Evolutionary conservation across 2,113 vertebrate genomes (phyloP), one percentile per base, ranked within the genome.

Genomic region (Lagopus muta): DNA sequence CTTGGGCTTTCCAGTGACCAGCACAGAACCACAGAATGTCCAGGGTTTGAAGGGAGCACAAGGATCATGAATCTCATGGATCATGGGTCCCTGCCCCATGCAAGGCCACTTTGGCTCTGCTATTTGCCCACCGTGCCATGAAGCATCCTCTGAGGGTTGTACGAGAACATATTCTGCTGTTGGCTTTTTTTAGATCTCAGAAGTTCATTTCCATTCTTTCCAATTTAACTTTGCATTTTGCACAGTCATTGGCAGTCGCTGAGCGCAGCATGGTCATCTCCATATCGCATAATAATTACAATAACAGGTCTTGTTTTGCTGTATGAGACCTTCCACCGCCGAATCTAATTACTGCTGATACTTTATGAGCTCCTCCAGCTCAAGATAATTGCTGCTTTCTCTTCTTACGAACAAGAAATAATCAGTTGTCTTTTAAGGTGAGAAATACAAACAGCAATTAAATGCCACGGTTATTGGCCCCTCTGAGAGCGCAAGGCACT

Each of bases 401-500:
- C 89, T 89, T 82, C 94, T 93, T 86, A 82, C 10, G 78, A 84
- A 66, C 57, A 71, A 92, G 77, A 93, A 95, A 92, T 81, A 70
- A 95, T 82, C 78, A 88, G 75, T 52, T 54, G 73, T 86, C 91
- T 94, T 89, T 94, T 61, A 89, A 95, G 95, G 82, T 93, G 78
- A 73, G 86, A 82, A 95, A 72, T 77, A 93, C 5, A 96, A 96
- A 94, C 88, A 96, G 92, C 92, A 94, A 97, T 96, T 95, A 96
- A 88, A 80, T 30, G 30, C 28, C 52, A 27, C 1, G 3, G 80
- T 25, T 94, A 60, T 14, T 16, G 17, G 64, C 60, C 20, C 72
- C 74, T 90, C 52, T 47, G 0, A 86, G 81, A 75, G 42, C 73
- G 50, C 17, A 24, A 81, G 86, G 66, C 57, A 81, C 58, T 75